Evolutionary conservation across 2,113 vertebrate species (phyloP), one percentile per base, ranked within the genome.

Genomic region (Tonatia bakeri): DNA sequence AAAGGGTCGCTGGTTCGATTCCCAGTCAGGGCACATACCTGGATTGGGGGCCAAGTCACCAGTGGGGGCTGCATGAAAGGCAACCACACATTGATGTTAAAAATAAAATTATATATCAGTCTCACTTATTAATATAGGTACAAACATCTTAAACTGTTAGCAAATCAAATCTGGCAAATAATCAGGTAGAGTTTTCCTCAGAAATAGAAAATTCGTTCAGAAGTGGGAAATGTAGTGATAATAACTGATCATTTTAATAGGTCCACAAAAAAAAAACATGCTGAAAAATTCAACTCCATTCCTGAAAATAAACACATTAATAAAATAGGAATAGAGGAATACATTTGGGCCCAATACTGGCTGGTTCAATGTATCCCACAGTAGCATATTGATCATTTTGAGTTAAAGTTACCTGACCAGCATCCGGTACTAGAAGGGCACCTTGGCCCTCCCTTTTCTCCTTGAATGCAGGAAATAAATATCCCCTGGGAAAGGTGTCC

Each of bases 231-330:
- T 61, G 10, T 11, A 82, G 36, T 93, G 26, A 73, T 81, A 28
- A 86, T 52, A 92, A 73, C 1, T 77, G 70, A 70, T 82, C 28
- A 47, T 87, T 81, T 82, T 70, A 81, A 24, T 38, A 54, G 24
- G 61, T 87, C 47, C 86, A 92, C 85, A 7, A 59, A 90, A 76
- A 38, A n/a, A 28, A 8, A 2, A 92, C 10, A 87, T 90, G 52
- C 56, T 87, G 50, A 93, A 93, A 93, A 84, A 70, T 86, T 81
- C 75, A 36, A 70, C 31, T 94, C 72, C 17, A 92, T 83, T 83
- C 61, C 75, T 87, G 50, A 80, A 81, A 90, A 85, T 22, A 47
- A 92, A 56, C 40, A 28, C 10, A 56, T 80, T 92, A 80, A 59
- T 75, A 87, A 82, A 82, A 19, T 33, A 61, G 80, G 56, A 61